phyloP scores from a whole-genome alignment of 2,113 vertebrate genomes.

The Rhabdornis inornatus region DNA sequence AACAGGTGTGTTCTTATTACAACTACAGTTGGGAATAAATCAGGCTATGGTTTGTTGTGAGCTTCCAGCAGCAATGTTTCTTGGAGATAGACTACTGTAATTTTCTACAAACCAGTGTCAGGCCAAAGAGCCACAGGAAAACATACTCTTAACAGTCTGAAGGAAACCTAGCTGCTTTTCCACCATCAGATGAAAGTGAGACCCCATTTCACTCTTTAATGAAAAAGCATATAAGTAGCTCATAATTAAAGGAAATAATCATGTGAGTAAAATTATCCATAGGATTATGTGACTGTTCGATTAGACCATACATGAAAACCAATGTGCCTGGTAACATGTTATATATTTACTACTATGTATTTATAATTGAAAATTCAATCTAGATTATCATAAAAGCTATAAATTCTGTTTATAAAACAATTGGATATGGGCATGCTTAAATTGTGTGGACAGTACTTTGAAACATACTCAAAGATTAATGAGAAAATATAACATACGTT shows the following conservation, averaged over 20 bases:
- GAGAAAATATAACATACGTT: neutral
- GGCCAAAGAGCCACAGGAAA: neutral
- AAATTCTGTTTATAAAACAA: neutral
- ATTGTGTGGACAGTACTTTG: neutral
- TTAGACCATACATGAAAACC: neutral
- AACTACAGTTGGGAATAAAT: neutral
- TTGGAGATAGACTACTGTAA: neutral
- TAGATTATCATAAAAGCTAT: neutral
- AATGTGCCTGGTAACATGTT: neutral
- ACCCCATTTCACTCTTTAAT: neutral
- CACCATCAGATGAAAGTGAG: neutral
- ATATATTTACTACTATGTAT: neutral
- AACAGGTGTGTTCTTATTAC: neutral
- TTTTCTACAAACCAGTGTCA: neutral
- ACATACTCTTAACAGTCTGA: neutral
- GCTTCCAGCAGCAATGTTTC: neutral
- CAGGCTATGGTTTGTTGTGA: neutral
- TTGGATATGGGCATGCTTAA: neutral
- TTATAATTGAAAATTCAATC: neutral
- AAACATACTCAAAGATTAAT: neutral
- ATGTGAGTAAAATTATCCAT: neutral
- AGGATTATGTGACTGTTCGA: neutral
- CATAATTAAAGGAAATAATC: neutral
- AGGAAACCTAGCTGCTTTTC: neutral
- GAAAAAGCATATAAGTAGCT: neutral